A percentile compares a stretch with the other conserved stretches of the same genome.
Evolutionary conservation across 2,888 invertebrate species (phyloP).

Genomic region (Sphaerophoria taeniata): DNA sequence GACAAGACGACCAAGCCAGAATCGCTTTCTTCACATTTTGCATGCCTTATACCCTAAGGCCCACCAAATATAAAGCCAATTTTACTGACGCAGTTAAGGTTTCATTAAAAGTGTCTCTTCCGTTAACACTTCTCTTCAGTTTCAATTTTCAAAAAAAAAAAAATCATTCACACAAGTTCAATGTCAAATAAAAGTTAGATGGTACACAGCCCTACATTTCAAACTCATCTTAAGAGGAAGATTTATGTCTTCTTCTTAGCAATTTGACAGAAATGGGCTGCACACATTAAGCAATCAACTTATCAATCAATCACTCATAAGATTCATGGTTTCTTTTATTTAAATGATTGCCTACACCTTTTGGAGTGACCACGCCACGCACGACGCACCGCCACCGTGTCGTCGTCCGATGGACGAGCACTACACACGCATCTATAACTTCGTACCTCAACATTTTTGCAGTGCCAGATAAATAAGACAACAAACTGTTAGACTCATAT

Average conservation of each 20-base stretch:
- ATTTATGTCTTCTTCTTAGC: neutral
- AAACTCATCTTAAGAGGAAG: neutral
- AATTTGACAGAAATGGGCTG: neutral
- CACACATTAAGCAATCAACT: conserved; percentile 4
- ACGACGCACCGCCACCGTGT: no score
- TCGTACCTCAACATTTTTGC: conserved; percentile 14
- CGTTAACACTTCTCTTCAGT: no score
- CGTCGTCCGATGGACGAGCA: no score
- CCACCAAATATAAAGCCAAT: no score
- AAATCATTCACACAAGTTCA: conserved; percentile 17
- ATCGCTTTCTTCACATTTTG: no score
- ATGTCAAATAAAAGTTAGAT: neutral
- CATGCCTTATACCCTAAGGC: no score
- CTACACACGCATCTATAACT: neutral
- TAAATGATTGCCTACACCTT: conserved; percentile 12
- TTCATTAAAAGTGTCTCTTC: no score
- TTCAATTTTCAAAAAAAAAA: no score
- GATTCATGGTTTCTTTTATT: conserved; percentile 14
- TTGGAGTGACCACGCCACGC: conserved; percentile 12
- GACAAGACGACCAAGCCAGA: no score
- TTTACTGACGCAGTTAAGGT: no score
- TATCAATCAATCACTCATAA: conserved; percentile 33
- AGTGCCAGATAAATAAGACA: neutral
- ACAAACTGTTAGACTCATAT: neutral
- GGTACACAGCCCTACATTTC: neutral